These are phyloP conservation scores for Pollimyrus isidori DNA, from an alignment of 2,113 vertebrate genomes.

Conservation along the genomic window DNA sequence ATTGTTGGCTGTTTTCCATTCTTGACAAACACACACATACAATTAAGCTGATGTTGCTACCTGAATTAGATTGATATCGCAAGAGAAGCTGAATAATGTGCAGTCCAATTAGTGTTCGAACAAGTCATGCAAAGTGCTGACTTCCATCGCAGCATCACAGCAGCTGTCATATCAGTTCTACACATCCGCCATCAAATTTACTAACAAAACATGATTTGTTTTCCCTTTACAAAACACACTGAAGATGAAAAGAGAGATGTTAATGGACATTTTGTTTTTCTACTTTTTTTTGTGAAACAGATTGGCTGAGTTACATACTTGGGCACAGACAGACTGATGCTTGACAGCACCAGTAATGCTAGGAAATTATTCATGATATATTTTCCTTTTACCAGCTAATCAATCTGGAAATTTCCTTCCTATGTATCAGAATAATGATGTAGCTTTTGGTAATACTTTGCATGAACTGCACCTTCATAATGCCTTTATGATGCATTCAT, in stretches of 20 bases:
- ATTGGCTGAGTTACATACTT: conserved; percentile 57
- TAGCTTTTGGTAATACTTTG: not conserved
- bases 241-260: conserved; percentile 60
- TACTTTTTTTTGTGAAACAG: conserved; percentile 58
- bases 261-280: conserved; percentile 39
- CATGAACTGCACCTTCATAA: not conserved
- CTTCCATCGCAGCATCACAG: conserved; percentile 50
- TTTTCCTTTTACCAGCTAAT: conserved; percentile 45
- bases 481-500: not conserved
- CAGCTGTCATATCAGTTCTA: conserved; percentile 61
- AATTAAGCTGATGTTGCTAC: conserved; percentile 51
- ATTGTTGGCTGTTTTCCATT: conserved; percentile 36
- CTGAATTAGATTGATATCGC: conserved; percentile 52
- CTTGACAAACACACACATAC: conserved; percentile 55
- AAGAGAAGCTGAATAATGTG: conserved; percentile 65
- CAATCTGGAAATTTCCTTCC: conserved; percentile 45
- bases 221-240: conserved; percentile 54
- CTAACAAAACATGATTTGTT: conserved; percentile 59
- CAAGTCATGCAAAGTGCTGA: conserved; percentile 65
- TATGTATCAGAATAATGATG: conserved; percentile 15
- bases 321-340: conserved; percentile 48
- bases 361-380: conserved; percentile 43
- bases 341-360: conserved; percentile 52
- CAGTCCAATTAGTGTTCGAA: conserved; percentile 62
- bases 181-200: conserved; percentile 55